These are phyloP conservation scores for Drosophila glabriapex DNA, from an alignment of 2,888 invertebrate species.

Conservation along the genomic window DNA sequence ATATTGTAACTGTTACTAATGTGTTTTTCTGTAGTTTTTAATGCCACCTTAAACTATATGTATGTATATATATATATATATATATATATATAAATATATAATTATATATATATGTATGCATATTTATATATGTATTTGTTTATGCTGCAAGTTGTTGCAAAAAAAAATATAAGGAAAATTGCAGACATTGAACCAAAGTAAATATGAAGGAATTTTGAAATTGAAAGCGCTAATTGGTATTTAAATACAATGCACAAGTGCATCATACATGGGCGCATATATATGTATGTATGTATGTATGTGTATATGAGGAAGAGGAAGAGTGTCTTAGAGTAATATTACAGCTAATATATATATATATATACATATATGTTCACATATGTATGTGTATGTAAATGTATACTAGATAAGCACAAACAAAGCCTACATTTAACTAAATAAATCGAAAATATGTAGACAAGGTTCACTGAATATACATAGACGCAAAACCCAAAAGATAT, in stretches of 20 bases:
- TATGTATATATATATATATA: not conserved
- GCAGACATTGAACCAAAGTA: slow-evolving; percentile 10
- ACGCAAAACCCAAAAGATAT: not conserved
- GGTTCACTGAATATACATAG: not conserved
- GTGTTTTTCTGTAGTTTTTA: slow-evolving; percentile 74
- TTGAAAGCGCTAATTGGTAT: not conserved
- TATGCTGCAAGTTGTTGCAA: slow-evolving; percentile 24
- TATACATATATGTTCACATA: slow-evolving; percentile 8
- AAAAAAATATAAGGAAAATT: slow-evolving; percentile 22
- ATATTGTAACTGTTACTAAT: slow-evolving; percentile 67
- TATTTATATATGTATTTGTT: slow-evolving; percentile 25
- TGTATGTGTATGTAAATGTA: slow-evolving; percentile 45
- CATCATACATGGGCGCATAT: not conserved
- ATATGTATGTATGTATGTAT: not conserved
- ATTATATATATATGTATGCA: not conserved
- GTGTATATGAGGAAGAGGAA: not conserved
- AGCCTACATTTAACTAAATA: not conserved
- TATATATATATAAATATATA: not conserved
- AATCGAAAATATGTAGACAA: slow-evolving; percentile 22
- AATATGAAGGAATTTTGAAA: not conserved
- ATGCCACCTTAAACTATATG: slow-evolving; percentile 38
- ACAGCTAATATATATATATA: slow-evolving; percentile 1
- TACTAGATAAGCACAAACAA: slow-evolving; percentile 46
- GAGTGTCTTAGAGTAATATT: slow-evolving; percentile 3
- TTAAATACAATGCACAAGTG: not conserved